phyloP scores from a whole-genome alignment of 2,797 vertebrate species.

The Xiphorhynchus erythropygius region DNA sequence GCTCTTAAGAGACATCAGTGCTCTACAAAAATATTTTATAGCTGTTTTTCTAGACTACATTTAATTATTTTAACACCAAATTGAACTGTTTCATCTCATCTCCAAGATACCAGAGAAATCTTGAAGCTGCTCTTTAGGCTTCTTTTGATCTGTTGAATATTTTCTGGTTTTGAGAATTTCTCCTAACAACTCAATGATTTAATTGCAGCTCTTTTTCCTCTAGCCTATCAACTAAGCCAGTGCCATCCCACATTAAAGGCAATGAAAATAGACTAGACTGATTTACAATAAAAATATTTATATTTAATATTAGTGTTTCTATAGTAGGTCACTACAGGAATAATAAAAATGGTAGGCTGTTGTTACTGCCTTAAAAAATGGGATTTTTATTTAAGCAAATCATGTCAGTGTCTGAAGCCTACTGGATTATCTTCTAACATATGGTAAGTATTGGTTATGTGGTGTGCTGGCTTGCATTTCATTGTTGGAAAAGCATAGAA shows the following conservation, averaged over 20 bases:
- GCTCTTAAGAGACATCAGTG: slow-evolving; percentile 30
- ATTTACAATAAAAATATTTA: slow-evolving; percentile 52
- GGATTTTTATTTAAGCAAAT: slow-evolving; percentile 70
- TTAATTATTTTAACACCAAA: slow-evolving; percentile 54
- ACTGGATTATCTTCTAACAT: slow-evolving; percentile 69
- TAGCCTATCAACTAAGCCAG: not conserved
- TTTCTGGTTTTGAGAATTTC: slow-evolving; percentile 49
- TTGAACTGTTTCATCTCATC: slow-evolving; percentile 49
- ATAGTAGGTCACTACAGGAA: slow-evolving; percentile 47
- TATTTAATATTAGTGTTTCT: slow-evolving; percentile 44
- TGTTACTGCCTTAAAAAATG: slow-evolving; percentile 41
- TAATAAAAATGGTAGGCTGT: slow-evolving; percentile 36
- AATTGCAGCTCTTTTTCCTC: slow-evolving; percentile 32
- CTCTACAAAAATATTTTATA: slow-evolving; percentile 35
- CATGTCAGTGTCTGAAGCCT: slow-evolving; percentile 68
- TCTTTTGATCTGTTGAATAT: slow-evolving; percentile 40
- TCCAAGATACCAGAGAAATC: slow-evolving; percentile 39
- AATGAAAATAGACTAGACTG: slow-evolving; percentile 10
- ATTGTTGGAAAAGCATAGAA: slow-evolving; percentile 73
- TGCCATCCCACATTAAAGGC: not conserved
- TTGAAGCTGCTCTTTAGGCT: slow-evolving; percentile 34
- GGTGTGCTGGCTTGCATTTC: slow-evolving; percentile 61
- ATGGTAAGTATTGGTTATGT: slow-evolving; percentile 67
- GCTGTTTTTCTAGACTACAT: slow-evolving; percentile 29
- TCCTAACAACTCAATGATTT: slow-evolving; percentile 27